phyloP scores from a whole-genome alignment of 1,140 invertebrate genomes.

The Scaptomyza montana region DNA sequence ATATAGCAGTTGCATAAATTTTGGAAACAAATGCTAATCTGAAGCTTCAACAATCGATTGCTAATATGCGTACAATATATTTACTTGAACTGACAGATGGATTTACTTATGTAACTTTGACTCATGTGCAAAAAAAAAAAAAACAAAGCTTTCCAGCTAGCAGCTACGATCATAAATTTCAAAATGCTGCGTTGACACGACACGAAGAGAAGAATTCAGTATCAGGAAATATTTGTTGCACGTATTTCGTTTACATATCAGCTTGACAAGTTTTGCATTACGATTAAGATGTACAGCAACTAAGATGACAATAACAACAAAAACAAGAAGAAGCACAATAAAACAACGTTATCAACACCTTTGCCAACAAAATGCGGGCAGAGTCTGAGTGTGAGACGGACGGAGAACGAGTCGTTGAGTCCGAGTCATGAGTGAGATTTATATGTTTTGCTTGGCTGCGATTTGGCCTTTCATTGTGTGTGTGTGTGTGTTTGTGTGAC shows the following conservation, averaged over 20 bases:
- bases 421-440: conserved; percentile 78
- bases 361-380: conserved; percentile 44
- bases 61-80: too few relatives aligned
- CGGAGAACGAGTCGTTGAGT: conserved; percentile 43
- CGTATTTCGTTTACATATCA: conserved; percentile 81
- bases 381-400: conserved; percentile 31
- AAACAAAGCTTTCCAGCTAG: too few relatives aligned
- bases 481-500: conserved; percentile 45
- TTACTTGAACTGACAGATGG: too few relatives aligned
- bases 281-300: conserved; percentile 76
- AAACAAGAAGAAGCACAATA: conserved; percentile 35
- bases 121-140: too few relatives aligned
- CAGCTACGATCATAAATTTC: conserved; percentile 42
- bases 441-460: conserved; percentile 79
- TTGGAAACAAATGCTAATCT: too few relatives aligned
- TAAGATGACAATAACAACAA: conserved; percentile 21
- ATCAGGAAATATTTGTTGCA: conserved; percentile 80
- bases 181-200: conserved; percentile 46
- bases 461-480: conserved; percentile 34
- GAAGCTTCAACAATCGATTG: too few relatives aligned
- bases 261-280: conserved; percentile 81
- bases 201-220: conserved; percentile 63
- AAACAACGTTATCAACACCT: conserved; percentile 80
- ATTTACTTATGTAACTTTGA: too few relatives aligned
- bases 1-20: too few relatives aligned